Percentiles rank a stretch among this genome's conserved stretches.
These are phyloP conservation scores for Bedellia somnulentella DNA, from an alignment of 2,888 invertebrate genomes.

Conservation along the genomic window DNA sequence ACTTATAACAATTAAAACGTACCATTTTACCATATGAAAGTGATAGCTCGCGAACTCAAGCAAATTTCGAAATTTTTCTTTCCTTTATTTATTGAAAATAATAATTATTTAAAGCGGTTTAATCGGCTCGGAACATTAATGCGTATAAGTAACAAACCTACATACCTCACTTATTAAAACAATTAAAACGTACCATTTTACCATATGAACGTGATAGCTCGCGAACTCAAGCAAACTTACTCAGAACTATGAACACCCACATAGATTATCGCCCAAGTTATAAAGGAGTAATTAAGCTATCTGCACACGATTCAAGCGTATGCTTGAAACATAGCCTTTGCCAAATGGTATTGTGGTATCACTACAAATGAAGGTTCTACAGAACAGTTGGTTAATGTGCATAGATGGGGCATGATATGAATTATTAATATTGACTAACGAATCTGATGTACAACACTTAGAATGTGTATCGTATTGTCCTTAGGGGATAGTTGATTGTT, in stretches of 20 bases:
- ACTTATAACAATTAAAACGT: no score
- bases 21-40: no score
- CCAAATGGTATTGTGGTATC: slow-evolving; percentile 49
- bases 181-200: no score
- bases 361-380: slow-evolving; percentile 60
- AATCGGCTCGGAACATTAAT: no score
- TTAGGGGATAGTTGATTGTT: background rate
- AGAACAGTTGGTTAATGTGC: slow-evolving; percentile 50
- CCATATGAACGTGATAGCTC: no score
- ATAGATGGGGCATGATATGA: slow-evolving; percentile 45
- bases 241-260: slow-evolving; percentile 60
- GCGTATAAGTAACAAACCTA: no score
- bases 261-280: slow-evolving; percentile 41
- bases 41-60: no score
- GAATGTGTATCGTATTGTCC: slow-evolving; percentile 13
- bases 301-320: slow-evolving; percentile 47
- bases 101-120: no score
- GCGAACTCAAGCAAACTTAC: no score
- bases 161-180: no score
- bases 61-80: no score
- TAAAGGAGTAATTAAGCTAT: slow-evolving; percentile 56
- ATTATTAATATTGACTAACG: slow-evolving; percentile 48
- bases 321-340: slow-evolving; percentile 54
- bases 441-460: slow-evolving; percentile 50
- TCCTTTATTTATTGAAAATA: no score